Evolutionary conservation across 2,888 invertebrate species (phyloP).

Genomic region (Cabera pusaria): DNA sequence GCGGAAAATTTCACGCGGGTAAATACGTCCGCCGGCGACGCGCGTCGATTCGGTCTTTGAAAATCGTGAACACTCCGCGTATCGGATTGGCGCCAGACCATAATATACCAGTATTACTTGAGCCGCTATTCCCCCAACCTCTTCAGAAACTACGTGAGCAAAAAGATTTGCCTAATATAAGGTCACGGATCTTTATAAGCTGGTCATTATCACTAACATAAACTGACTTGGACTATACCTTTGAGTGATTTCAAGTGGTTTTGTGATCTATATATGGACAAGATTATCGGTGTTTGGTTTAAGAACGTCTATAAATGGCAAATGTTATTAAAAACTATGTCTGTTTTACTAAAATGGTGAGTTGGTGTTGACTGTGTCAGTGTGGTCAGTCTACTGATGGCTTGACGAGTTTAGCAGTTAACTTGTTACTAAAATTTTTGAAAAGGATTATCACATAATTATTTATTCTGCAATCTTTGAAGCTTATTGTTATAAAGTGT

Average conservation of each 20-base stretch:
- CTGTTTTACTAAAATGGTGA: too few species aligned
- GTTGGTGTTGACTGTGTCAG: too few species aligned
- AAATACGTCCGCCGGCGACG: constrained; percentile 57
- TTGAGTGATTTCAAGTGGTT: constrained; percentile 21
- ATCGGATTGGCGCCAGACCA: constrained; percentile 51
- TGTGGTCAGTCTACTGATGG: too few species aligned
- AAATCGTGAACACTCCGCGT: constrained; percentile 29
- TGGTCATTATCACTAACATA: constrained; percentile 26
- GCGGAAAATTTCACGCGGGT: constrained; percentile 19
- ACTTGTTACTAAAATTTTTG: too few species aligned
- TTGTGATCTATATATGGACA: constrained; percentile 21
- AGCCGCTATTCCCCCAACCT: constrained; percentile 36
- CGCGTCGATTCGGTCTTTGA: constrained; percentile 47
- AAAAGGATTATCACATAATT: too few species aligned
- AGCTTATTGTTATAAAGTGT: too few species aligned
- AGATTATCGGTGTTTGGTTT: constrained; percentile 11
- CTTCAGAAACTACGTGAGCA: not conserved
- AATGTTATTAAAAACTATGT: too few species aligned
- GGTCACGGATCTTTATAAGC: constrained; percentile 33
- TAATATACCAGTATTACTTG: constrained; percentile 36
- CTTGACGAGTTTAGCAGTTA: too few species aligned
- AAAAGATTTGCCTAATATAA: constrained; percentile 25
- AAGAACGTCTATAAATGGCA: constrained; percentile 1
- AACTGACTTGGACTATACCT: constrained; percentile 22
- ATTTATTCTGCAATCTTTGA: too few species aligned